Percentiles rank a stretch among this genome's conserved stretches.
Evolutionary conservation across 2,113 vertebrate species (phyloP).

Genomic region (Bubo blakistoni): DNA sequence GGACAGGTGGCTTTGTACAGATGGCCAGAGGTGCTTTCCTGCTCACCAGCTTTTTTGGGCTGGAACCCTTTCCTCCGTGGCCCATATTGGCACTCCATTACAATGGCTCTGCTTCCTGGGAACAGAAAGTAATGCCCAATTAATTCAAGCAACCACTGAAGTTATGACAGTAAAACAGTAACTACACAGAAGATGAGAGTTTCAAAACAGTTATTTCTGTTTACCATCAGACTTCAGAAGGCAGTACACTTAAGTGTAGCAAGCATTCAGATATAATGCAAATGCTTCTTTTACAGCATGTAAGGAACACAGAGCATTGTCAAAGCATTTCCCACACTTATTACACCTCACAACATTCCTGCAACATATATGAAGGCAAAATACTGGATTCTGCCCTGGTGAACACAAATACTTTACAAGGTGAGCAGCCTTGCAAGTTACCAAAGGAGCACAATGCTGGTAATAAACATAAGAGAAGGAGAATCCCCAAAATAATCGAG

Average conservation of each 20-base stretch:
- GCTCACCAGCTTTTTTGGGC: slow-evolving; percentile 76
- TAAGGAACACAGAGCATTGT: neutral
- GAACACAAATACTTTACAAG: neutral
- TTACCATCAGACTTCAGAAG: neutral
- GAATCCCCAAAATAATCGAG: neutral
- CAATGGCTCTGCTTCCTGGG: slow-evolving; percentile 84
- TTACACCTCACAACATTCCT: neutral
- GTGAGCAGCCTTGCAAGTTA: neutral
- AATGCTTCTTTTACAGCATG: neutral
- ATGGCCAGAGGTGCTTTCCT: slow-evolving; percentile 65
- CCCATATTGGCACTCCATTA: slow-evolving; percentile 88
- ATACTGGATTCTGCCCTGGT: neutral
- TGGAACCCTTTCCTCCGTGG: slow-evolving; percentile 84
- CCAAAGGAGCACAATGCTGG: neutral
- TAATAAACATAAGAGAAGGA: neutral
- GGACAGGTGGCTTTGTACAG: slow-evolving; percentile 84
- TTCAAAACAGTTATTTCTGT: neutral
- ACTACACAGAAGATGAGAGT: neutral
- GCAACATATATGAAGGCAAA: neutral
- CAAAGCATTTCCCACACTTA: neutral
- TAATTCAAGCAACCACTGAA: slow-evolving; percentile 5
- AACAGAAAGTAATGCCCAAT: slow-evolving; percentile 25
- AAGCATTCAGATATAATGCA: neutral
- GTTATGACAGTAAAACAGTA: neutral
- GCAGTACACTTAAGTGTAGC: neutral